A percentile compares a stretch with the other conserved stretches of the same genome.
These are phyloP conservation scores for Ennomos erosarius DNA, from an alignment of 2,888 invertebrate species.

Conservation along the genomic window DNA sequence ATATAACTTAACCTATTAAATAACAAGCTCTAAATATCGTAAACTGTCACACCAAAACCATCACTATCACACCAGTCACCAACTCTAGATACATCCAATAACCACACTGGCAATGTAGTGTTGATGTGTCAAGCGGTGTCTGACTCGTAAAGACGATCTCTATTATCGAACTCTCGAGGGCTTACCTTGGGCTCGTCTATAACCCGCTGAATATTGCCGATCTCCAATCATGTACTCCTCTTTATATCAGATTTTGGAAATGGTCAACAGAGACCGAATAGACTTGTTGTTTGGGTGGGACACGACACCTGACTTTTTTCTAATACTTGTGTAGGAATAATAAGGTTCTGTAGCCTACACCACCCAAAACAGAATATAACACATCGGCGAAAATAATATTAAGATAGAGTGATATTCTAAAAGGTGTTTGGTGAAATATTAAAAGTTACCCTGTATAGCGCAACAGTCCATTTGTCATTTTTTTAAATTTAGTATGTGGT, in stretches of 20 bases:
- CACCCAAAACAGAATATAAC: too few species aligned
- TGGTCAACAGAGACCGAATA: constrained; percentile 4
- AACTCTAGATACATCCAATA: constrained; percentile 6
- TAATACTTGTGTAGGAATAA: too few species aligned
- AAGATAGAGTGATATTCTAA: too few species aligned
- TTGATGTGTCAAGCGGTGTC: constrained; percentile 77
- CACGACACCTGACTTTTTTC: too few species aligned
- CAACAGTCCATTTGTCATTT: too few species aligned
- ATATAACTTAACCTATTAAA: too few species aligned
- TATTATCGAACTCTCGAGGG: constrained; percentile 68
- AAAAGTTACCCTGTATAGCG: too few species aligned
- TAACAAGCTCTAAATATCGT: too few species aligned
- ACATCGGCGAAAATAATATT: too few species aligned
- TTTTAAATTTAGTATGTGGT: too few species aligned
- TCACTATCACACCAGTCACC: constrained; percentile 1
- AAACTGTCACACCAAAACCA: constrained; percentile 23
- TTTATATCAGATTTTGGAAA: constrained; percentile 10
- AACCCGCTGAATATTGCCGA: constrained; percentile 50
- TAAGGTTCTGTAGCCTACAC: too few species aligned
- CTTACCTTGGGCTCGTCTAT: constrained; percentile 59
- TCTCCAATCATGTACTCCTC: constrained; percentile 27
- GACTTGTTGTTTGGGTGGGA: neutral
- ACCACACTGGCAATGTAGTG: constrained; percentile 58
- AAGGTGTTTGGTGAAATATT: too few species aligned
- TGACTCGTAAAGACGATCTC: constrained; percentile 77